Conservation (phyloP, 2,888 invertebrate species). For the Hoplodrina blanda region DNA sequence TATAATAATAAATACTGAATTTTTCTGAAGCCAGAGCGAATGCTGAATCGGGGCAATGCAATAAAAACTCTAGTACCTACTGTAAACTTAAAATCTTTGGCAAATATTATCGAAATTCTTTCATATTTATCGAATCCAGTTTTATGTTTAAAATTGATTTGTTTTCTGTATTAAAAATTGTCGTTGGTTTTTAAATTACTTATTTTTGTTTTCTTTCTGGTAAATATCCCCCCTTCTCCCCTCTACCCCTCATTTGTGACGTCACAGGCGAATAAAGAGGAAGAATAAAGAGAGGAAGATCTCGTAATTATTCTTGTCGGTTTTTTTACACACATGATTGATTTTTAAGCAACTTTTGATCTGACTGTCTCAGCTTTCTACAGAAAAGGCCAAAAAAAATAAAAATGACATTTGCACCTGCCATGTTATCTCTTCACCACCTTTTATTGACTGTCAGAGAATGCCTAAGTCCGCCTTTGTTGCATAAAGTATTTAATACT, state of each 20-base stretch:
- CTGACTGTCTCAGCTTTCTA: no score
- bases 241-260: background rate
- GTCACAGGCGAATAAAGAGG: background rate
- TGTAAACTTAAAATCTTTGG: conserved; percentile 48
- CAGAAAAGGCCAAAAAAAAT: no score
- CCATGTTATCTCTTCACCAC: no score
- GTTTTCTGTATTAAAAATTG: conserved; percentile 2
- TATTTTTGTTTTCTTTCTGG: background rate
- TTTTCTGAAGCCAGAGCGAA: conserved; percentile 21
- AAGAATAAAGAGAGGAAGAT: background rate
- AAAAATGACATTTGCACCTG: no score
- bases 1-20: conserved; percentile 47
- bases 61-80: conserved; percentile 45
- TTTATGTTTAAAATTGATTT: conserved; percentile 20
- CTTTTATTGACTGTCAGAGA: no score
- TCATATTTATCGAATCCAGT: conserved; percentile 37
- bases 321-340: no score
- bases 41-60: conserved; percentile 35
- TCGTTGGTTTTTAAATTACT: conserved; percentile 16
- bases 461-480: no score
- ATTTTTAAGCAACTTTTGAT: no score
- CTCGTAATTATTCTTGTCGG: no score
- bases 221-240: background rate
- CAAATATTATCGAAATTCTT: conserved; percentile 36
- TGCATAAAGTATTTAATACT: no score